Evolutionary conservation across 2,797 vertebrate species (phyloP).

Genomic region (Acanthornis magna): DNA sequence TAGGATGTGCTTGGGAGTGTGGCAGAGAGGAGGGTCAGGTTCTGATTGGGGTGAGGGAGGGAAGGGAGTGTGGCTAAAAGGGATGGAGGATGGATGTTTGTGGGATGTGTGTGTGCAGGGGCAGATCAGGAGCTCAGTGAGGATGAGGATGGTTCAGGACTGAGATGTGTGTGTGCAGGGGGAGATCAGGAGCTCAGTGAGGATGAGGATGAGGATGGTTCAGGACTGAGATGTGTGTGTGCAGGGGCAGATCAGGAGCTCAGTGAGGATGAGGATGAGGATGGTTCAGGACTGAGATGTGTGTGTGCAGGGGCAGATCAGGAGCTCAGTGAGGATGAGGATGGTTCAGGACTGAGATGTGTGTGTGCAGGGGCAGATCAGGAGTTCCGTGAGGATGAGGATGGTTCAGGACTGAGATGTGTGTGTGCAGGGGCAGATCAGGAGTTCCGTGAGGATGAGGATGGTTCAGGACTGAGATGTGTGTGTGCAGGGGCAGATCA

Average conservation of each 20-base stretch:
- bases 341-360: neutral
- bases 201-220: neutral
- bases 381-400: neutral
- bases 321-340: neutral
- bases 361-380: accelerated
- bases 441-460: neutral
- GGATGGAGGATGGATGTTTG: neutral
- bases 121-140: neutral
- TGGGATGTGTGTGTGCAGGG: accelerated
- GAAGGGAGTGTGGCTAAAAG: neutral
- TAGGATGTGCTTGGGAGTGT: neutral
- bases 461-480: neutral
- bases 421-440: accelerated
- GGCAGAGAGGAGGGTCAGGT: neutral
- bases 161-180: neutral
- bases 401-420: neutral
- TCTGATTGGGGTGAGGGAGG: neutral
- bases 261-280: neutral
- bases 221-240: accelerated
- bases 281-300: neutral
- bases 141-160: neutral
- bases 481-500: accelerated
- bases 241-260: neutral
- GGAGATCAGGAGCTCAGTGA: neutral
- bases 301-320: accelerated